These are phyloP conservation scores for Jordanella pulchra DNA, from an alignment of 2,797 vertebrate genomes.

Conservation along the genomic window DNA sequence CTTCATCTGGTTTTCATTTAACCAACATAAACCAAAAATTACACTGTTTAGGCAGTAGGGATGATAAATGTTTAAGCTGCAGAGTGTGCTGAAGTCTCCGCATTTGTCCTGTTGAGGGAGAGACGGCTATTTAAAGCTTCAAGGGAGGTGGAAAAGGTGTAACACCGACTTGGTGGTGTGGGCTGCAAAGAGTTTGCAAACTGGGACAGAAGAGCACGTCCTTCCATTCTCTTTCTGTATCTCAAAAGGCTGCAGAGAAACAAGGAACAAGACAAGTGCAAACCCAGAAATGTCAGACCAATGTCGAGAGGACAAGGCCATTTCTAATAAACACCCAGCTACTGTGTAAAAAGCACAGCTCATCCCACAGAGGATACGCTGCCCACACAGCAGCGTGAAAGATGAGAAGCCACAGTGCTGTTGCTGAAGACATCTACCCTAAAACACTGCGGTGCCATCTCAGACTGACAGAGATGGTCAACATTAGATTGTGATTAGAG, in stretches of 20 bases:
- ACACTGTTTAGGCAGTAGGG: slow-evolving; percentile 36
- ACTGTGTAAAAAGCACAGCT: slow-evolving; percentile 55
- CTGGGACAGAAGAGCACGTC: slow-evolving; percentile 67
- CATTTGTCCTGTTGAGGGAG: slow-evolving; percentile 51
- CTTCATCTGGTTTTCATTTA: not conserved
- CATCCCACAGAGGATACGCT: slow-evolving; percentile 38
- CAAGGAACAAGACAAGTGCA: slow-evolving; percentile 34
- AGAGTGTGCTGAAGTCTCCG: slow-evolving; percentile 38
- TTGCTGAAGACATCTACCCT: slow-evolving; percentile 37
- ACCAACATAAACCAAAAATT: not conserved
- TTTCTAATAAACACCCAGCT: slow-evolving; percentile 36
- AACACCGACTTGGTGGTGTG: slow-evolving; percentile 67
- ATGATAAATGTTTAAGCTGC: slow-evolving; percentile 45
- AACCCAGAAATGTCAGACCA: slow-evolving; percentile 67
- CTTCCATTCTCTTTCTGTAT: slow-evolving; percentile 33
- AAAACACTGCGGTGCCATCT: slow-evolving; percentile 27
- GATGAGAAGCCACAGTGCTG: slow-evolving; percentile 37
- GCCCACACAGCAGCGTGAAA: slow-evolving; percentile 61
- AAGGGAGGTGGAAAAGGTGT: slow-evolving; percentile 69
- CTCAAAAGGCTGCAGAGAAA: slow-evolving; percentile 40
- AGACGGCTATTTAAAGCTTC: slow-evolving; percentile 63
- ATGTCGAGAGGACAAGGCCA: slow-evolving; percentile 47
- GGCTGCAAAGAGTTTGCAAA: slow-evolving; percentile 73
- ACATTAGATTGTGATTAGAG: slow-evolving; percentile 4
- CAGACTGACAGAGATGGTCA: slow-evolving; percentile 10